These are phyloP conservation scores for Corythornis leucogaster DNA, from an alignment of 2,797 vertebrate genomes.

Conservation along the genomic window DNA sequence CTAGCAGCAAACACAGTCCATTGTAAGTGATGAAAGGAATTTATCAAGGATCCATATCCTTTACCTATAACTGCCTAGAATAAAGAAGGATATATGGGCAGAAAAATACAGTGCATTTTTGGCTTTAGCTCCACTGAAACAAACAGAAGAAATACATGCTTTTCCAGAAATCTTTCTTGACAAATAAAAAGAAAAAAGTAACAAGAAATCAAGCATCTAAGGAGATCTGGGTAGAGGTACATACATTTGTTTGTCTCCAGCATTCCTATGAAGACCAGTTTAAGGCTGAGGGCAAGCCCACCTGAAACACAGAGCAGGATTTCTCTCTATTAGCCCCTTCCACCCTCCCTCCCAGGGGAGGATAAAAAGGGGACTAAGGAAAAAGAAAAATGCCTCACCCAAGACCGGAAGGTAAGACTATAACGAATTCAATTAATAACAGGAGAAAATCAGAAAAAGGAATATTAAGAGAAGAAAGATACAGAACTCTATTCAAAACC, in stretches of 20 bases:
- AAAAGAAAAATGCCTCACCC: no score
- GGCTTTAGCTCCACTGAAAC: not conserved
- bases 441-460: no score
- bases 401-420: no score
- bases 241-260: not conserved
- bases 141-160: not conserved
- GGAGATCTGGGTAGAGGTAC: not conserved
- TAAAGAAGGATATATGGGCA: not conserved
- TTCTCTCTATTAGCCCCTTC: no score
- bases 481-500: no score
- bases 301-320: no score
- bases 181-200: not conserved
- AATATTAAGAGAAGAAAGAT: no score
- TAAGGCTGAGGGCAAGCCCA: no score
- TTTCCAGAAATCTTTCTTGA: not conserved
- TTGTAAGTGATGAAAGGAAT: not conserved
- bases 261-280: not conserved
- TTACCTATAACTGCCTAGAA: not conserved
- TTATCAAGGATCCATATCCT: not conserved
- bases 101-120: not conserved
- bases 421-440: no score
- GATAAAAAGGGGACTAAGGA: no score
- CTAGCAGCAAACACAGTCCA: not conserved
- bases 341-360: no score
- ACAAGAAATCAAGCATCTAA: not conserved